Conservation (phyloP, 1,140 invertebrate genomes). For the Maconellicoccus hirsutus region DNA sequence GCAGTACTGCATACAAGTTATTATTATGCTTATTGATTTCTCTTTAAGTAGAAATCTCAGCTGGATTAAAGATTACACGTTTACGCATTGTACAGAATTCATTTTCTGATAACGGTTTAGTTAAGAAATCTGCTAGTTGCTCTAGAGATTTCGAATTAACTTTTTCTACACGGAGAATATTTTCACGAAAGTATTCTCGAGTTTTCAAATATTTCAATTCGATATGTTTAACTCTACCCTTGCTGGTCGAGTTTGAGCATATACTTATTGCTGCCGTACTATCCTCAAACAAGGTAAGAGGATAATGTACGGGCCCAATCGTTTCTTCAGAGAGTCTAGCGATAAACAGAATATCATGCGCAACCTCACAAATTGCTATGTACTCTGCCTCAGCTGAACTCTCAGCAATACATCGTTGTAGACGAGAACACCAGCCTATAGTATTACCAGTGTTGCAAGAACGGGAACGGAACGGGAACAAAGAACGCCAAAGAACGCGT, state of each 20-base stretch:
- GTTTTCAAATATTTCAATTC: conserved; percentile 34
- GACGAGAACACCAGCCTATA: conserved; percentile 31
- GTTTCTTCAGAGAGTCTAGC: conserved; percentile 23
- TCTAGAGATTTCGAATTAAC: conserved; percentile 21
- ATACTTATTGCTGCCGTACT: conserved; percentile 32
- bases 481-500: too few species aligned
- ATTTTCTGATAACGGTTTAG: conserved; percentile 17
- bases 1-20: too few species aligned
- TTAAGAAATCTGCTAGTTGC: conserved; percentile 23
- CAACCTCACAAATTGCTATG: conserved; percentile 23
- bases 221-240: conserved; percentile 33
- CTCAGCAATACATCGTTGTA: conserved; percentile 23
- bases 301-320: neutral
- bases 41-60: neutral
- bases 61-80: neutral
- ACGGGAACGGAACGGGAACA: too few species aligned
- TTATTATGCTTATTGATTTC: neutral
- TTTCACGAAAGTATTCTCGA: conserved; percentile 18
- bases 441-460: too few species aligned
- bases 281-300: conserved; percentile 23
- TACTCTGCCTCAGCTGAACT: conserved; percentile 27
- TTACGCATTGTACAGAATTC: neutral
- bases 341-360: conserved; percentile 23
- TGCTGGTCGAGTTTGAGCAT: conserved; percentile 34
- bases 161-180: neutral